These are phyloP conservation scores for Tridacna crocea DNA, from an alignment of 2,888 invertebrate genomes.

Conservation along the genomic window DNA sequence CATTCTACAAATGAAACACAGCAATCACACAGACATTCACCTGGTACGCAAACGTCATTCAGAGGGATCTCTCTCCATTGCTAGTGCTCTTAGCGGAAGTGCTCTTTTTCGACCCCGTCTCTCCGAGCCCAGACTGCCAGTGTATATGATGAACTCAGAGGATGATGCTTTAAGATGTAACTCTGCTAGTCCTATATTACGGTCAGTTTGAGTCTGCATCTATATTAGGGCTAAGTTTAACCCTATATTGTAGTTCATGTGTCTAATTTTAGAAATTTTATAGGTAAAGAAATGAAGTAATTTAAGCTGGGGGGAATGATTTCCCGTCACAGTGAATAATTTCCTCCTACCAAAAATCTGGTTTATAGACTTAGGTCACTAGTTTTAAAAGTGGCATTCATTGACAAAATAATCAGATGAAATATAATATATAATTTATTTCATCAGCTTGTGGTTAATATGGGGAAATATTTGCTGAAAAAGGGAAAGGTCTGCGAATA, in stretches of 20 bases:
- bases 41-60: slow-evolving; percentile 55
- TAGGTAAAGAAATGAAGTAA: background rate
- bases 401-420: too few species aligned
- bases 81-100: slow-evolving; percentile 48
- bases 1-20: slow-evolving; percentile 58
- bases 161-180: slow-evolving; percentile 48
- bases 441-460: too few species aligned
- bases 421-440: too few species aligned
- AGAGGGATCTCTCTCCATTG: slow-evolving; percentile 55
- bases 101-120: slow-evolving; percentile 48
- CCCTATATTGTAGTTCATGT: background rate
- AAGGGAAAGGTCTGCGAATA: too few species aligned
- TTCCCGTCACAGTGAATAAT: too few species aligned
- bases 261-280: too few species aligned
- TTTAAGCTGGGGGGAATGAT: too few species aligned
- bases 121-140: slow-evolving; percentile 49
- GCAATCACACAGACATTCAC: slow-evolving; percentile 48
- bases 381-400: too few species aligned
- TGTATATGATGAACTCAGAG: slow-evolving; percentile 33
- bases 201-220: slow-evolving; percentile 26
- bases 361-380: too few species aligned
- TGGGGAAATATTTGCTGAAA: too few species aligned
- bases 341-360: too few species aligned
- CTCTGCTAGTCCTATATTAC: slow-evolving; percentile 57
- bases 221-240: background rate